A percentile compares a stretch with the other conserved stretches of the same genome.
Evolutionary conservation across 2,113 vertebrate genomes (phyloP).

Genomic region (Pseudolaguvia tuberculata): DNA sequence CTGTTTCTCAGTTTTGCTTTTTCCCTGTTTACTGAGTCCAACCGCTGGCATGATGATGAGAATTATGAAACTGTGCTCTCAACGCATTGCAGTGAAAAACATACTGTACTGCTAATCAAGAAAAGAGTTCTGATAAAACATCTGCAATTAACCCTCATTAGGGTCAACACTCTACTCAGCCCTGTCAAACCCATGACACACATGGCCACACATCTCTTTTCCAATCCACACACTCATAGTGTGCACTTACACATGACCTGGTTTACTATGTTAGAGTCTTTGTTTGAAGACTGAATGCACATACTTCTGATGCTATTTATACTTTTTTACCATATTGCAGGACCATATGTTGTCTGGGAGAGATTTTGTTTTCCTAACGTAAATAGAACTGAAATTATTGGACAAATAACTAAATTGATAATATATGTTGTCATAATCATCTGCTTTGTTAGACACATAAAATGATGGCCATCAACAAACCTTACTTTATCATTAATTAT

Average conservation of each 20-base stretch:
- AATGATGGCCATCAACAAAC: slow-evolving; percentile 10
- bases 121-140: slow-evolving; percentile 46
- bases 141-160: slow-evolving; percentile 52
- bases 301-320: slow-evolving; percentile 6
- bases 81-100: slow-evolving; percentile 1
- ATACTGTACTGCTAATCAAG: slow-evolving; percentile 46
- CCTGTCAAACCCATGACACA: slow-evolving; percentile 38
- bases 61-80: slow-evolving; percentile 10
- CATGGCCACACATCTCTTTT: background rate
- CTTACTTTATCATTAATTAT: slow-evolving; percentile 25
- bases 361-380: background rate
- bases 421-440: slow-evolving; percentile 16
- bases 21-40: slow-evolving; percentile 2
- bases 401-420: background rate
- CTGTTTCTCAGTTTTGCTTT: background rate
- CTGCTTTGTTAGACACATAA: slow-evolving; percentile 4
- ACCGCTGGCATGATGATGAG: slow-evolving; percentile 31
- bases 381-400: background rate
- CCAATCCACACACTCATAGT: slow-evolving; percentile 32
- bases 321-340: background rate
- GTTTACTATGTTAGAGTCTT: background rate
- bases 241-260: slow-evolving; percentile 18
- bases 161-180: slow-evolving; percentile 49
- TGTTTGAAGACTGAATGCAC: slow-evolving; percentile 6
- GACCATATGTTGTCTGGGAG: slow-evolving; percentile 1